These are phyloP conservation scores for Lysiphlebus fabarum DNA, from an alignment of 1,140 invertebrate genomes.

Conservation along the genomic window DNA sequence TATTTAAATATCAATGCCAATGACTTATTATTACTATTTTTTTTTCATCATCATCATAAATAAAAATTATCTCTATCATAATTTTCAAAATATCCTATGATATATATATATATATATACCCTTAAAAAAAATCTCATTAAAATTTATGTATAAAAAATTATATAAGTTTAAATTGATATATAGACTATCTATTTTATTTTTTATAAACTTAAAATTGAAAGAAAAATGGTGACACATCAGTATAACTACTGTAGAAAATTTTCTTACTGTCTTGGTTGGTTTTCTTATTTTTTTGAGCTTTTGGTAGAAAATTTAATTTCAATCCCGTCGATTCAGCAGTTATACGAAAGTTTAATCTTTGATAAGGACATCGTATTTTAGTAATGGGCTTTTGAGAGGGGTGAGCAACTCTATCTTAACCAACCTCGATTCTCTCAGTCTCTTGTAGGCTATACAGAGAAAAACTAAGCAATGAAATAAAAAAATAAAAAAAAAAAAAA, in stretches of 20 bases:
- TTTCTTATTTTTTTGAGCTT: no score
- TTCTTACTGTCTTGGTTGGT: slow-evolving; percentile 30
- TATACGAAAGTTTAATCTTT: slow-evolving; percentile 61
- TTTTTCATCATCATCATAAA: no score
- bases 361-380: slow-evolving; percentile 60
- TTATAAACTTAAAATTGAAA: no score
- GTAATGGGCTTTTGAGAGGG: slow-evolving; percentile 50
- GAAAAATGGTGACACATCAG: neutral
- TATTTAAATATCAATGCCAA: no score
- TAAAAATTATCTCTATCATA: no score
- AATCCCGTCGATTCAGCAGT: slow-evolving; percentile 61
- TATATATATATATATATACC: no score
- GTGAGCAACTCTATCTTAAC: slow-evolving; percentile 35
- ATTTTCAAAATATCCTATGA: no score
- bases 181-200: no score
- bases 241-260: neutral
- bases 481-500: slow-evolving; percentile 32
- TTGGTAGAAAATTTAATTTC: slow-evolving; percentile 59
- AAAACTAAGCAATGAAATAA: slow-evolving; percentile 5
- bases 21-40: no score
- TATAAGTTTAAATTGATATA: no score
- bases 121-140: no score
- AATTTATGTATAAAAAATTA: no score
- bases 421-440: slow-evolving; percentile 15
- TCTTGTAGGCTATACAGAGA: neutral